A percentile compares a stretch with the other conserved stretches of the same genome.
Conservation (phyloP, 2,113 vertebrate genomes). For the Typhlomys cinereus region DNA sequence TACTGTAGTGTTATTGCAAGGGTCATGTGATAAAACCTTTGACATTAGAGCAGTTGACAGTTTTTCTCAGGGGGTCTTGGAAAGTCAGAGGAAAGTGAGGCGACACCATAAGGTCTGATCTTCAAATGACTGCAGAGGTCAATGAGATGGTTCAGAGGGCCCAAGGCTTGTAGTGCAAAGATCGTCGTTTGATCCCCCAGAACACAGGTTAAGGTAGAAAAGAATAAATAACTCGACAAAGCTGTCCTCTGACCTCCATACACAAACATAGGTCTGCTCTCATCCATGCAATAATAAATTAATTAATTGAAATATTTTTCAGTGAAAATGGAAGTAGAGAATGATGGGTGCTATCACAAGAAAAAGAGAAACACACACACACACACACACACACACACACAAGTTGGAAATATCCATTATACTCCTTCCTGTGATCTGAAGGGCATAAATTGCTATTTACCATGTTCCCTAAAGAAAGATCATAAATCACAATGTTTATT, state of each 20-base stretch:
- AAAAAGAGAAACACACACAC: background rate
- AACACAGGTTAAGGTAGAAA: no score
- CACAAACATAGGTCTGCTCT: no score
- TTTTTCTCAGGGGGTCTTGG: background rate
- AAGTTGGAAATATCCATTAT: accelerated
- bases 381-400: background rate
- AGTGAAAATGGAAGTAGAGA: background rate
- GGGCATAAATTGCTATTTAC: background rate
- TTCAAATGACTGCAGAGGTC: no score
- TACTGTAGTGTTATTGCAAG: background rate
- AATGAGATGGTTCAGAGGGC: no score
- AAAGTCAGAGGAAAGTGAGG: background rate
- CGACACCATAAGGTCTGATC: background rate
- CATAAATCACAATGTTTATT: background rate
- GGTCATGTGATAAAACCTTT: background rate
- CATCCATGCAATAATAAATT: no score
- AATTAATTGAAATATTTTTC: no score
- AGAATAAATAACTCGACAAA: no score
- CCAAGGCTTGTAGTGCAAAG: no score
- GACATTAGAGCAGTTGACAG: background rate
- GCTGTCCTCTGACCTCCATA: no score
- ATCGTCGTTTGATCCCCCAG: no score
- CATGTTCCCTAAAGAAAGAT: background rate
- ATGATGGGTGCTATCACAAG: background rate
- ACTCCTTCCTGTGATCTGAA: background rate